Conservation (phyloP, 2,113 vertebrate species). For the Lipophrys pholis region DNA sequence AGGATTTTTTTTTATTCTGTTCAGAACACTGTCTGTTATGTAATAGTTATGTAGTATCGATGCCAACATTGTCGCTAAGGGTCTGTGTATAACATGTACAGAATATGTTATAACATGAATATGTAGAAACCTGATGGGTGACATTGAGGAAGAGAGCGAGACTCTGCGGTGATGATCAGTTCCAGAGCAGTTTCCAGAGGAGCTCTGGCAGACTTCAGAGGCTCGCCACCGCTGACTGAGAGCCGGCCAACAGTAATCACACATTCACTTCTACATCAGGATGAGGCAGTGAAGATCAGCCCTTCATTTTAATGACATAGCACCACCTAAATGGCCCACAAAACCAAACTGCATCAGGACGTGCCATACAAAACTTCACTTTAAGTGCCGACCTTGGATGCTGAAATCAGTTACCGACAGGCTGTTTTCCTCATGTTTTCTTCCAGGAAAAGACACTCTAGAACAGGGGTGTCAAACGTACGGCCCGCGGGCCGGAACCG, state of each 20-base stretch:
- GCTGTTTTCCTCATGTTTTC: background rate
- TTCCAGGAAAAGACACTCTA: slow-evolving; percentile 21
- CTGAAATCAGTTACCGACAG: slow-evolving; percentile 50
- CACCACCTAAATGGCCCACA: slow-evolving; percentile 53
- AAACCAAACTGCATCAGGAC: slow-evolving; percentile 64
- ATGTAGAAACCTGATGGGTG: too few relatives aligned
- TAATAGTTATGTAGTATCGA: too few relatives aligned
- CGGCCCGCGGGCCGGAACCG: too few relatives aligned
- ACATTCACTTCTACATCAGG: slow-evolving; percentile 75
- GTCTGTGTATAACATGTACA: too few relatives aligned
- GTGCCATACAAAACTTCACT: slow-evolving; percentile 54
- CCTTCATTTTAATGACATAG: slow-evolving; percentile 77
- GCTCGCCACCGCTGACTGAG: slow-evolving; percentile 57
- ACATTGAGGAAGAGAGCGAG: background rate
- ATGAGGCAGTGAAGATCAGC: slow-evolving; percentile 66
- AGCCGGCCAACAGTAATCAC: slow-evolving; percentile 69
- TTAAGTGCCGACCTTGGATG: slow-evolving; percentile 57
- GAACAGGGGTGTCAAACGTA: too few relatives aligned
- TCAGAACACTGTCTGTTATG: too few relatives aligned
- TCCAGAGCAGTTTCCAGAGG: slow-evolving; percentile 48
- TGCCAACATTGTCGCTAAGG: too few relatives aligned
- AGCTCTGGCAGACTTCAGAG: slow-evolving; percentile 52
- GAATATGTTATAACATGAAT: too few relatives aligned
- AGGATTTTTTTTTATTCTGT: too few relatives aligned
- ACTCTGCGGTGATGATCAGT: slow-evolving; percentile 1